Evolutionary conservation across 2,797 vertebrate species (phyloP).

Genomic region (Enteromius unitaeniatus): DNA sequence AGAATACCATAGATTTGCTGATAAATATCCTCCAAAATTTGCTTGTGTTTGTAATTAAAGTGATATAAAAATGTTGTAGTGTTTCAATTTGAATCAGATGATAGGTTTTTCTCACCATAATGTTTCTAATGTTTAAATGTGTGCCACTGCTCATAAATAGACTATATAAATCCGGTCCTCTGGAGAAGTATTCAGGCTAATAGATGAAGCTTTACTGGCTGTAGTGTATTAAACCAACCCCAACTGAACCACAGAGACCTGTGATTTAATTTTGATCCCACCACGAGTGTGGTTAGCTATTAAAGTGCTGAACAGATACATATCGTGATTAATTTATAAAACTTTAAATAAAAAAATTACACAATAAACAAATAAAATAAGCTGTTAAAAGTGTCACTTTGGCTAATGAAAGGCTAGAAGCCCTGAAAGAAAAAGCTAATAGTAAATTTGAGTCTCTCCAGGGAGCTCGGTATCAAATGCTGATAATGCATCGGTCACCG

Average conservation of each 20-base stretch:
- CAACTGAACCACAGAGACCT: slow-evolving; percentile 35
- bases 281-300: background rate
- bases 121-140: slow-evolving; percentile 2
- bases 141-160: background rate
- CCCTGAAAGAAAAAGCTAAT: slow-evolving; percentile 46
- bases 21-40: background rate
- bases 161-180: slow-evolving; percentile 37
- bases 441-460: slow-evolving; percentile 48
- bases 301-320: slow-evolving; percentile 11
- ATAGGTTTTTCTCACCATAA: background rate
- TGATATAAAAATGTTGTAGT: background rate
- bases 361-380: background rate
- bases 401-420: slow-evolving; percentile 2
- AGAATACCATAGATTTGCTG: background rate
- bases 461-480: slow-evolving; percentile 38
- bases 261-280: slow-evolving; percentile 11
- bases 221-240: slow-evolving; percentile 48
- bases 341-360: slow-evolving; percentile 1
- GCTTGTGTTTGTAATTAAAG: background rate
- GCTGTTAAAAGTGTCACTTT: slow-evolving; percentile 2
- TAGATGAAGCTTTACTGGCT: slow-evolving; percentile 53
- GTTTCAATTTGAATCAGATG: background rate
- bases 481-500: slow-evolving; percentile 46
- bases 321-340: background rate
- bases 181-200: slow-evolving; percentile 40